Evolutionary conservation across 1,140 invertebrate species (phyloP), one percentile per base, ranked within the genome.

Genomic region (Nephila pilipes): DNA sequence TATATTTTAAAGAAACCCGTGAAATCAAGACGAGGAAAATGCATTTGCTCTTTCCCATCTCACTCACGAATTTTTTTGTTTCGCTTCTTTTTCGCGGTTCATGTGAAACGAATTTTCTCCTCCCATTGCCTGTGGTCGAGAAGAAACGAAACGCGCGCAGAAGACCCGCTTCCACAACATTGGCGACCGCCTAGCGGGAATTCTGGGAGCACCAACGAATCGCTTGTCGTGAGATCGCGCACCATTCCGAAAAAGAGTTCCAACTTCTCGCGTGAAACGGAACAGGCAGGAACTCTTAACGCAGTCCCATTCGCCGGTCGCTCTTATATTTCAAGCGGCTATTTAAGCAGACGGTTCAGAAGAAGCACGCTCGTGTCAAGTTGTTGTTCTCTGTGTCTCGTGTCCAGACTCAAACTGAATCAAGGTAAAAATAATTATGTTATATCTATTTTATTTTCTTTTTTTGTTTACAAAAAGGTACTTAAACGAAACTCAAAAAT

Each of bases 131-230:
- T 75, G 32, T 75, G 69, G 69, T 75, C 1, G 32, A 75, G 18
- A 75, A 36, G 63, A 25, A 75, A 18, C 69, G 25, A 20, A 75
- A 75, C 69, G 69, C 69, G 69, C 69, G 69, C 69, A 75, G 69
- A 75, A 75, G 25, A 75, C 18, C 63, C 69, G 63, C 29, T 36
- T 75, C 22, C 69, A 32, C 69, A 75, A 75, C 69, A 75, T 75
- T 75, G 69, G 69, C 25, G 29, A 75, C 69, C 69, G 69, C 69
- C 69, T 75, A 75, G 69, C 69, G 69, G 69, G 69, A 75, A 75
- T 75, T 75, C 69, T 75, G 69, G 69, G 69, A 75, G 58, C 58
- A 46, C 46, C 46, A 46, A n/a, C 63, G 69, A 75, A 75, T 32
- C 69, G 69, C 69, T 75, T 36, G 69, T 36, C 69, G 32, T 75